Conservation (phyloP, 2,888 invertebrate genomes). For the Halocaridina rubra region DNA sequence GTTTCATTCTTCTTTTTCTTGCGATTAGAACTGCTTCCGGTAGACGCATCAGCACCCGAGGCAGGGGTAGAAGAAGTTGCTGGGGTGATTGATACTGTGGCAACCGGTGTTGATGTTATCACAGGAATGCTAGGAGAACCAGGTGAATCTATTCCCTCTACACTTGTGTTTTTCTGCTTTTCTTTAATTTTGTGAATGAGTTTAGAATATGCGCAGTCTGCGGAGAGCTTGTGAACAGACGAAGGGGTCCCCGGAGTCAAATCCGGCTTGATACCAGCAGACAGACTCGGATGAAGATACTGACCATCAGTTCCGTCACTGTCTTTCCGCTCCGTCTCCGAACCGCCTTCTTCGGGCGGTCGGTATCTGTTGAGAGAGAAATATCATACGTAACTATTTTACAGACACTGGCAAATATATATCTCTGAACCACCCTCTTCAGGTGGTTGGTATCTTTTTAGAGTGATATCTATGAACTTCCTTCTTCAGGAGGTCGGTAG, state of each 20-base stretch:
- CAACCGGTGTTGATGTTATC: not conserved
- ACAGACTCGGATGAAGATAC: conserved; percentile 68
- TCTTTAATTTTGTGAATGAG: conserved; percentile 88
- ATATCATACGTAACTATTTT: too few relatives aligned
- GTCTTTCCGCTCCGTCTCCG: conserved; percentile 14
- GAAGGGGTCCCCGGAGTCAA: conserved; percentile 49
- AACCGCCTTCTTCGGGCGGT: conserved; percentile 43
- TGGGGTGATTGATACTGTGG: not conserved
- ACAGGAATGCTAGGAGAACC: not conserved
- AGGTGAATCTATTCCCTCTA: conserved; percentile 28
- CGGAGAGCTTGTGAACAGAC: conserved; percentile 66
- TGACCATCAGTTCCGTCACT: conserved; percentile 63
- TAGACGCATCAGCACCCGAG: not conserved
- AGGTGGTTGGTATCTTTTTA: too few relatives aligned
- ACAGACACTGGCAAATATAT: too few relatives aligned
- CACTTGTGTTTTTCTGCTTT: conserved; percentile 51
- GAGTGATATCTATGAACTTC: too few relatives aligned
- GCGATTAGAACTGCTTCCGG: not conserved
- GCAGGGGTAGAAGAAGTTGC: not conserved
- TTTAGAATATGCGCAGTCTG: conserved; percentile 89
- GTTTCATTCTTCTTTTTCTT: conserved; percentile 15
- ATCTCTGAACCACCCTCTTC: too few relatives aligned
- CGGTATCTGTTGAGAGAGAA: conserved; percentile 20
- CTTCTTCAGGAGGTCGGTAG: too few relatives aligned
- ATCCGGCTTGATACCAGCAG: conserved; percentile 51